phyloP scores from a whole-genome alignment of 2,888 invertebrate species.

The Mycalesis mineus region DNA sequence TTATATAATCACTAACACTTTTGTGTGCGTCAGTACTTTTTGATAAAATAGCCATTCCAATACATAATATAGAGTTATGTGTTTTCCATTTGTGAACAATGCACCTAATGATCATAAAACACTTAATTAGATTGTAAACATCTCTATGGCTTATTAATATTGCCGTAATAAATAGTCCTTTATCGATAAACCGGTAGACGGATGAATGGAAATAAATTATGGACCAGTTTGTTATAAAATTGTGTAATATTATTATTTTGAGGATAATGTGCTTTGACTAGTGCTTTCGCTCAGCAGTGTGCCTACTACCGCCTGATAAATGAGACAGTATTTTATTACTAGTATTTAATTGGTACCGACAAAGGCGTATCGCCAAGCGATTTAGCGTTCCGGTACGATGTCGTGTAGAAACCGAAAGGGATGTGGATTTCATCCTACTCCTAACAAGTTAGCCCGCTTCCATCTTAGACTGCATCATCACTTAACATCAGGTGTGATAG shows the following conservation, averaged over 20 bases:
- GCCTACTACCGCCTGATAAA: too few relatives aligned
- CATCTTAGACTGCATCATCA: too few relatives aligned
- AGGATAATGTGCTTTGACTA: too few relatives aligned
- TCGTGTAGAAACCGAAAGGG: too few relatives aligned
- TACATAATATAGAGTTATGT: slow-evolving; percentile 45
- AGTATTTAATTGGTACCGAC: too few relatives aligned
- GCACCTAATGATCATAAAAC: slow-evolving; percentile 24
- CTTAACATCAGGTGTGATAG: too few relatives aligned
- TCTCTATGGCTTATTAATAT: slow-evolving; percentile 23
- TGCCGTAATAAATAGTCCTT: slow-evolving; percentile 10
- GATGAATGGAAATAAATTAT: background rate
- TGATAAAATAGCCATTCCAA: slow-evolving; percentile 30
- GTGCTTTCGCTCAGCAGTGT: too few relatives aligned
- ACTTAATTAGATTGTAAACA: slow-evolving; percentile 32
- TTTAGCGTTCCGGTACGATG: too few relatives aligned
- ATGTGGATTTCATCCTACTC: too few relatives aligned
- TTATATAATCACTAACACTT: slow-evolving; percentile 1
- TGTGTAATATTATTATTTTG: background rate
- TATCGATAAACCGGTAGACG: slow-evolving; percentile 7
- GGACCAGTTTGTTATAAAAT: slow-evolving; percentile 16
- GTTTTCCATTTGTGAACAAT: slow-evolving; percentile 34
- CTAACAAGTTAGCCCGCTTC: too few relatives aligned
- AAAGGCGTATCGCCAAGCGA: too few relatives aligned
- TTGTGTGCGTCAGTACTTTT: slow-evolving; percentile 16
- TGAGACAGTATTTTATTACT: too few relatives aligned